Evolutionary conservation across 2,113 vertebrate species (phyloP), one percentile per base, ranked within the genome.

Genomic region (Leptobrachium ailaonicum): DNA sequence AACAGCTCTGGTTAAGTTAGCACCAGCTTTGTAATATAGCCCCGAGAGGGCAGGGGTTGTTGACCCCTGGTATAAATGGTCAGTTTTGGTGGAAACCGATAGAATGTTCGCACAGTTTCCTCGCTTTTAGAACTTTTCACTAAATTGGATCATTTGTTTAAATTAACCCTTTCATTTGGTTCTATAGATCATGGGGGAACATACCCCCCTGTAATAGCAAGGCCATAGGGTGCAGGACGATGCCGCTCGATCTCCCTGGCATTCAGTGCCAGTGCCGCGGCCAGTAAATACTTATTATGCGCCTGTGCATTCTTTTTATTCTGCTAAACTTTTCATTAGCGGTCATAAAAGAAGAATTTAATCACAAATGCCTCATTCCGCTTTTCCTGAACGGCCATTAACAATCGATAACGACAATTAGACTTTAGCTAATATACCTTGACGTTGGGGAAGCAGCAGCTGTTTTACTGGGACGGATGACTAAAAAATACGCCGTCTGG

Each of bases 331-430:
- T 53, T 72, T 72, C 70, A 67, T 54, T 53, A 76, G 40, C 12
- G 40, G 5, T 62, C 47, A 67, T 66, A 67, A 67, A 42, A 76
- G 42, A 43, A 68, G n/a, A 41, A 40, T 56, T 68, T 54, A 68
- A 41, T 68, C 47, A 76, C 64, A 68, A 58, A 69, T 60, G 62
- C 20, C 32, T 75, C 73, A 53, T 66, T 75, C 32, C 66, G 60
- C 9, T 60, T 77, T 62, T 70, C 54, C 32, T 58, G 66, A 77
- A 60, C 14, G 54, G 53, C 41, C 76, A 77, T 62, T 69, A 77
- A 77, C 12, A 41, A 70, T 77, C 76, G 11, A 77, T 77, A 77
- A 77, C 32, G 66, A 50, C 66, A 77, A 69, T 77, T 60, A 69
- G 41, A 69, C 14, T 43, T 58, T 12, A 56, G 50, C 41, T 40